Conservation (phyloP, 2,888 invertebrate genomes). For the Coelinius sp. region DNA sequence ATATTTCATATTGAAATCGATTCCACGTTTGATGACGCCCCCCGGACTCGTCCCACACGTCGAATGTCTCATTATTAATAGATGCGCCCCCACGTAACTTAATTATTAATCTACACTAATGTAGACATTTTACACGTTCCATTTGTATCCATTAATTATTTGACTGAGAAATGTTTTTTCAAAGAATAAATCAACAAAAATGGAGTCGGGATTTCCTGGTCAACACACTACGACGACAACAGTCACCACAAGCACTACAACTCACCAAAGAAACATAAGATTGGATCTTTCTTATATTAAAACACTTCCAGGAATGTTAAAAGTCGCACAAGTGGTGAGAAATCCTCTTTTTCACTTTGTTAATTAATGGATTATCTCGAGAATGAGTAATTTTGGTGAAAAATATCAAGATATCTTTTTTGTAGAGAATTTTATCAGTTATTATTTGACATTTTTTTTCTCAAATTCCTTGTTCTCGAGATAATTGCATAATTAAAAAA, state of each 20-base stretch:
- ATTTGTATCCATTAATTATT: too few relatives aligned
- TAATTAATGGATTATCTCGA: too few relatives aligned
- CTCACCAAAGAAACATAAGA: slow-evolving; percentile 81
- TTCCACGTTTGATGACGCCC: slow-evolving; percentile 16
- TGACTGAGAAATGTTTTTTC: too few relatives aligned
- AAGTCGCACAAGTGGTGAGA: slow-evolving; percentile 83
- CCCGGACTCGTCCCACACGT: not conserved
- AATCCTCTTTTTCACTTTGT: too few relatives aligned
- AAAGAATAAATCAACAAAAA: slow-evolving; percentile 46
- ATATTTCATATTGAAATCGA: not conserved
- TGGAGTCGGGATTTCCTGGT: slow-evolving; percentile 80
- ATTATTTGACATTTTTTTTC: not conserved
- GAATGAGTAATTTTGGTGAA: too few relatives aligned
- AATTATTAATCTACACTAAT: not conserved
- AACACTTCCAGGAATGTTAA: slow-evolving; percentile 83
- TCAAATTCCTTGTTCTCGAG: not conserved
- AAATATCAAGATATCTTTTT: too few relatives aligned
- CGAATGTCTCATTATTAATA: not conserved
- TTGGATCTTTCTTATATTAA: slow-evolving; percentile 82
- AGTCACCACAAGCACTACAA: slow-evolving; percentile 74
- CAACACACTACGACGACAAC: slow-evolving; percentile 81
- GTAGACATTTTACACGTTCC: not conserved
- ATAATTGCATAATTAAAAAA: too few relatives aligned
- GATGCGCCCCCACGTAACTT: not conserved
- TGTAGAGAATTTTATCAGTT: too few relatives aligned